A percentile compares a stretch with the other conserved stretches of the same genome.
Conservation (phyloP, 2,797 vertebrate genomes). For the Benthosema pterotum region DNA sequence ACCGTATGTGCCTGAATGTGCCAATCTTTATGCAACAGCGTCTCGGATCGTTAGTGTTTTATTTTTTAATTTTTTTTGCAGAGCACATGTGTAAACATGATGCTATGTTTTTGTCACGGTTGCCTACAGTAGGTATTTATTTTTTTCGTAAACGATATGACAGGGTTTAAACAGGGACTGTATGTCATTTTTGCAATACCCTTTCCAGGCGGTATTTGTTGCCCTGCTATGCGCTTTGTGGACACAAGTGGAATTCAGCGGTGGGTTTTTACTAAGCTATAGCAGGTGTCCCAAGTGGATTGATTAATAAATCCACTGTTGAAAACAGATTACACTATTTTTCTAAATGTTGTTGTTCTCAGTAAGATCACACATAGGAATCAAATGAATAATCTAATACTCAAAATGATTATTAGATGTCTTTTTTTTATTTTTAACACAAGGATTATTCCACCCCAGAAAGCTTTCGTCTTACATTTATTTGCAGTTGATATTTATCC, state of each 20-base stretch:
- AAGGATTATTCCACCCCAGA: conserved; percentile 8
- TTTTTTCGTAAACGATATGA: too few relatives aligned
- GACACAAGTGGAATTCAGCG: conserved; percentile 54
- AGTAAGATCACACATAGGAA: conserved; percentile 50
- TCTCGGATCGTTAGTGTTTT: background rate
- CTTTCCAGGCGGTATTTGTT: too few relatives aligned
- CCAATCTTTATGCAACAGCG: background rate
- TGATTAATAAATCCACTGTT: conserved; percentile 16
- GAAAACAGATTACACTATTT: conserved; percentile 43
- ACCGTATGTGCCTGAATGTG: background rate
- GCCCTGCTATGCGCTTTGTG: conserved; percentile 37
- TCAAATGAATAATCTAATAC: conserved; percentile 24
- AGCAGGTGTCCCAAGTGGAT: conserved; percentile 13
- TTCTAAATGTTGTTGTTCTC: conserved; percentile 61
- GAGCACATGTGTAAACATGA: too few relatives aligned
- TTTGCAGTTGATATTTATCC: too few relatives aligned
- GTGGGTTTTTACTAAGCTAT: conserved; percentile 33
- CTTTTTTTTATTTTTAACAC: conserved; percentile 19
- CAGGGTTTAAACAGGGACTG: too few relatives aligned
- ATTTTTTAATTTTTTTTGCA: too few relatives aligned
- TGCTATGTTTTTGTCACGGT: too few relatives aligned
- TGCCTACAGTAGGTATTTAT: too few relatives aligned
- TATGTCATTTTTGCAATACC: too few relatives aligned
- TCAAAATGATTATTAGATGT: conserved; percentile 19
- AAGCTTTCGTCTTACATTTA: too few relatives aligned